Conservation (phyloP, 2,113 vertebrate species). For the Alaudala cheleensis region DNA sequence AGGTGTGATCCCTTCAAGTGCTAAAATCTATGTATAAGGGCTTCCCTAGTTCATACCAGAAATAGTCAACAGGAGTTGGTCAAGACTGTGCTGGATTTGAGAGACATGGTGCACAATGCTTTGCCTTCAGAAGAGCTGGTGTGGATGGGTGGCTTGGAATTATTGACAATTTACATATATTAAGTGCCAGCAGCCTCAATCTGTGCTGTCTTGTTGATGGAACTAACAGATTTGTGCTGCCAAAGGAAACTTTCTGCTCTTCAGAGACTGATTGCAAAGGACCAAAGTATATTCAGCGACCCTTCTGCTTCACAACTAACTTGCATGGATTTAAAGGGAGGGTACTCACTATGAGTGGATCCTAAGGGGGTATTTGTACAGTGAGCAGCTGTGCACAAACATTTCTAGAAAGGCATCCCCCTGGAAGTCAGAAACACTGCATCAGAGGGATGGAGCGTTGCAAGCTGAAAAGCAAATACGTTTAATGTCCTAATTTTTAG, state of each 20-base stretch:
- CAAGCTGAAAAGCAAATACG: conserved; percentile 31
- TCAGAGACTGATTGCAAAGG: background rate
- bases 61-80: background rate
- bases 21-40: background rate
- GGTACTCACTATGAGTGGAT: background rate
- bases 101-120: background rate
- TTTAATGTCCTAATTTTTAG: conserved; percentile 1
- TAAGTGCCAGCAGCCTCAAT: conserved; percentile 10
- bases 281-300: background rate
- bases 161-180: background rate
- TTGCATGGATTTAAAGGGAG: background rate
- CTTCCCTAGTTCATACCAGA: background rate
- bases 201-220: conserved; percentile 10
- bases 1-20: background rate
- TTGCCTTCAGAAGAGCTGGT: background rate
- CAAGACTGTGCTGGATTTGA: background rate
- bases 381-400: conserved; percentile 13
- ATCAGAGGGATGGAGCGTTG: background rate
- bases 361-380: background rate
- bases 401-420: background rate
- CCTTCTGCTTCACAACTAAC: background rate
- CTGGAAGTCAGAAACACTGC: background rate
- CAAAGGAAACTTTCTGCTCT: conserved; percentile 8
- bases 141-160: background rate
- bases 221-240: conserved; percentile 8